phyloP scores from a whole-genome alignment of 1,140 invertebrate species.

The Leucophenga varia region DNA sequence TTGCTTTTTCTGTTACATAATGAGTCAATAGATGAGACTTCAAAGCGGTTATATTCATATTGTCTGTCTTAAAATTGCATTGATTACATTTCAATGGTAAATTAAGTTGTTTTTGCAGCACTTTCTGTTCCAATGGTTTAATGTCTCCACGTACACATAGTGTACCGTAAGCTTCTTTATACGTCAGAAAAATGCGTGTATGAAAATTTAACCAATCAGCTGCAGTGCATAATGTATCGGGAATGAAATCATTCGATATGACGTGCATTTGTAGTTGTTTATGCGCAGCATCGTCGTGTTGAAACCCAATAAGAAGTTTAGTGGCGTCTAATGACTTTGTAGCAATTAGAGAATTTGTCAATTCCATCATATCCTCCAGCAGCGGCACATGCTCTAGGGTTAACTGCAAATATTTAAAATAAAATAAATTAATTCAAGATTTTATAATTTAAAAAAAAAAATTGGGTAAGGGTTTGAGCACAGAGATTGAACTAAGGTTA shows the following conservation, averaged over 20 bases:
- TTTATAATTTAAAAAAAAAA: too few species aligned
- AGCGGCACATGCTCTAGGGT: conserved; percentile 21
- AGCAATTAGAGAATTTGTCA: too few species aligned
- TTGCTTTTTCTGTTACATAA: too few species aligned
- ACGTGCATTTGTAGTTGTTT: too few species aligned
- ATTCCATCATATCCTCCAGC: conserved; percentile 37
- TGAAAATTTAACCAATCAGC: conserved; percentile 37
- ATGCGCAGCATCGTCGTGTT: too few species aligned
- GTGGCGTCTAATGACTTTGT: too few species aligned
- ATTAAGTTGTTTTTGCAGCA: not conserved
- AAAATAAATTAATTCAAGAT: too few species aligned
- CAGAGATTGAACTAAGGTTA: too few species aligned
- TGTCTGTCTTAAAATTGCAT: conserved; percentile 27
- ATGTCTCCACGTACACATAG: conserved; percentile 20
- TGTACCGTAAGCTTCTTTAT: conserved; percentile 22
- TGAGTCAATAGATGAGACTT: too few species aligned
- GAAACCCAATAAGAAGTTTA: too few species aligned
- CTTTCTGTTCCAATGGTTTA: conserved; percentile 15
- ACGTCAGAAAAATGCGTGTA: conserved; percentile 30
- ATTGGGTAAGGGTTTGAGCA: too few species aligned
- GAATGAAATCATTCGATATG: conserved; percentile 33
- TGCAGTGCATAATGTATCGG: conserved; percentile 12
- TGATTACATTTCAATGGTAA: conserved; percentile 23
- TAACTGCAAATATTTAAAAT: conserved; percentile 7
- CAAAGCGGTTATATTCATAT: too few species aligned